Evolutionary conservation across 35 echinoderm and acorn worm genomes (phyloP).

Genomic region (Ophioderma brevispina): DNA sequence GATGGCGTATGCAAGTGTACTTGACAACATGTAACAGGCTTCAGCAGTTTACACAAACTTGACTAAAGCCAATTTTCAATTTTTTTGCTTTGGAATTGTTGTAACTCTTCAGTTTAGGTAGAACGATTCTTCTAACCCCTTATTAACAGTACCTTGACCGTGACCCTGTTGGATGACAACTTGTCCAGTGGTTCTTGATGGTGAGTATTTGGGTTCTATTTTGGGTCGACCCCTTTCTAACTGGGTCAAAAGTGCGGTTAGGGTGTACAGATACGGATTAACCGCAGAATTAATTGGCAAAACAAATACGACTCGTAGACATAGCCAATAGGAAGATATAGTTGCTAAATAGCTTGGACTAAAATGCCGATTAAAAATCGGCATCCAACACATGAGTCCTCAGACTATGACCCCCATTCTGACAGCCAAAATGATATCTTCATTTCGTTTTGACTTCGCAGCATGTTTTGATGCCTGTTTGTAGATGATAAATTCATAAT

Average conservation of each 20-base stretch:
- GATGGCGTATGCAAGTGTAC: no score
- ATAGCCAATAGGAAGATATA: constrained; percentile 15
- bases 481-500: constrained; percentile 49
- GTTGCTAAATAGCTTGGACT: not conserved
- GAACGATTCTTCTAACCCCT: no score
- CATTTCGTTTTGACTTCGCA: not conserved
- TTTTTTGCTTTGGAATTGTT: no score
- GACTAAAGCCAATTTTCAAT: no score
- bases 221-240: not conserved
- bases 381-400: constrained; percentile 62
- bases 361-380: constrained; percentile 51
- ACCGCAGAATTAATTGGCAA: constrained; percentile 26
- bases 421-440: constrained; percentile 56
- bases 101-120: no score
- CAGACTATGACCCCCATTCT: constrained; percentile 53
- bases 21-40: no score
- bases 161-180: no score
- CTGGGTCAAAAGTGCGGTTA: not conserved
- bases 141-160: no score
- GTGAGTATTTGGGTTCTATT: no score
- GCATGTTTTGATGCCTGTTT: not conserved
- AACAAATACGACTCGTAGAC: constrained; percentile 21
- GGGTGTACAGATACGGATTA: constrained; percentile 10
- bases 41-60: no score
- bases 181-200: no score